Evolutionary conservation across 2,888 invertebrate genomes (phyloP).

Genomic region (Altica lythri): DNA sequence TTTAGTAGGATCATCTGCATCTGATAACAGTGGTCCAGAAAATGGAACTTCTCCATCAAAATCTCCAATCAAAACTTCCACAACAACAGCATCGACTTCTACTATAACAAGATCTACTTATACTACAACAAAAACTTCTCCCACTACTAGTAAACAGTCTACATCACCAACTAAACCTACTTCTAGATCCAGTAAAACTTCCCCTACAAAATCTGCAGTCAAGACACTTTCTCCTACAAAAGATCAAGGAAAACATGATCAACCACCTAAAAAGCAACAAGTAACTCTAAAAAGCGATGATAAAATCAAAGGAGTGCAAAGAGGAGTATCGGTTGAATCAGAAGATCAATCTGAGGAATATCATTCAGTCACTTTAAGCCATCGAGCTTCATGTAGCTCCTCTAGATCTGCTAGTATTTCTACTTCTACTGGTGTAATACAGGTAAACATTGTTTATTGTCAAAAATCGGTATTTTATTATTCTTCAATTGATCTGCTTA

Average conservation of each 20-base stretch:
- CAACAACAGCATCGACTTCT: constrained; percentile 9
- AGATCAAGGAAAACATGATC: constrained; percentile 24
- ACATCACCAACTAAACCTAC: neutral
- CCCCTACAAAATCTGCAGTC: constrained; percentile 27
- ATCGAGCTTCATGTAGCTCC: constrained; percentile 51
- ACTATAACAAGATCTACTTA: neutral
- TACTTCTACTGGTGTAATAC: constrained; percentile 49
- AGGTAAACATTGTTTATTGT: constrained; percentile 44
- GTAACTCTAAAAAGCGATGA: constrained; percentile 32
- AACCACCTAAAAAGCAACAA: constrained; percentile 33
- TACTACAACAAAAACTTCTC: constrained; percentile 29
- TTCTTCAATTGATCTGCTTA: no score
- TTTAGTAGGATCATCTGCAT: constrained; percentile 65
- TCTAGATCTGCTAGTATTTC: constrained; percentile 54
- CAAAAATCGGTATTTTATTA: no score
- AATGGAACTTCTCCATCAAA: constrained; percentile 41
- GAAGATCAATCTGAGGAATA: constrained; percentile 39
- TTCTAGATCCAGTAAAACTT: constrained; percentile 27
- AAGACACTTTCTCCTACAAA: constrained; percentile 29
- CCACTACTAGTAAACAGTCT: no score
- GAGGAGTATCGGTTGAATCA: constrained; percentile 39
- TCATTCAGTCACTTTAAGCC: constrained; percentile 38
- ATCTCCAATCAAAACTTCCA: constrained; percentile 20
- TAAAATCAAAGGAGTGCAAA: constrained; percentile 30
- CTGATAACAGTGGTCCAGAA: constrained; percentile 53